phyloP scores from a whole-genome alignment of 2,113 vertebrate genomes.

The Solenodon paradoxus region DNA sequence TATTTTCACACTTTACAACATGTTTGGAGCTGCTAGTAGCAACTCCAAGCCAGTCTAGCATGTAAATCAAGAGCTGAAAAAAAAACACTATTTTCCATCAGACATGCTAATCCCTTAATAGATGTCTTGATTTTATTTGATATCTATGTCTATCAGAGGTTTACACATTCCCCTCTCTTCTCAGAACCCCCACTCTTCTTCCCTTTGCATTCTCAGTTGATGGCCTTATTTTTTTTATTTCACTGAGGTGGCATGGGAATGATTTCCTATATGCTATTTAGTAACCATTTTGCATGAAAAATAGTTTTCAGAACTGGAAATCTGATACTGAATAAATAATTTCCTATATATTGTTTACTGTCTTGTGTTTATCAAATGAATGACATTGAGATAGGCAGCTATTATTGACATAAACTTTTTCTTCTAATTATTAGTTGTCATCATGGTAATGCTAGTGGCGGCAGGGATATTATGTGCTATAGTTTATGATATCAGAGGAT shows the following conservation, averaged over 20 bases:
- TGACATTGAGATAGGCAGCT: background rate
- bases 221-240: background rate
- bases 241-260: background rate
- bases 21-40: background rate
- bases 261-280: background rate
- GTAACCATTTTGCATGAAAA: background rate
- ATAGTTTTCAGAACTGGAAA: background rate
- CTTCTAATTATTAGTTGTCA: background rate
- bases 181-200: background rate
- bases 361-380: background rate
- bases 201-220: background rate
- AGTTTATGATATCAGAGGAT: background rate
- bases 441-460: background rate
- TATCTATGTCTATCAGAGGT: background rate
- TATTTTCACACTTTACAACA: background rate
- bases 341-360: fast-evolving
- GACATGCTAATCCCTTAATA: background rate
- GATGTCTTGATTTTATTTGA: background rate
- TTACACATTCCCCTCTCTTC: background rate
- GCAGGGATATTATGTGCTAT: background rate
- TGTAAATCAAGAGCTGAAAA: background rate
- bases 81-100: background rate
- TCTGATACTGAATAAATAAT: background rate
- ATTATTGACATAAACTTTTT: background rate
- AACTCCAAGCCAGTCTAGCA: background rate